A percentile compares a stretch with the other conserved stretches of the same genome.
phyloP scores from a whole-genome alignment of 2,797 vertebrate genomes.

The Microctenopoma stevenorrisi region DNA sequence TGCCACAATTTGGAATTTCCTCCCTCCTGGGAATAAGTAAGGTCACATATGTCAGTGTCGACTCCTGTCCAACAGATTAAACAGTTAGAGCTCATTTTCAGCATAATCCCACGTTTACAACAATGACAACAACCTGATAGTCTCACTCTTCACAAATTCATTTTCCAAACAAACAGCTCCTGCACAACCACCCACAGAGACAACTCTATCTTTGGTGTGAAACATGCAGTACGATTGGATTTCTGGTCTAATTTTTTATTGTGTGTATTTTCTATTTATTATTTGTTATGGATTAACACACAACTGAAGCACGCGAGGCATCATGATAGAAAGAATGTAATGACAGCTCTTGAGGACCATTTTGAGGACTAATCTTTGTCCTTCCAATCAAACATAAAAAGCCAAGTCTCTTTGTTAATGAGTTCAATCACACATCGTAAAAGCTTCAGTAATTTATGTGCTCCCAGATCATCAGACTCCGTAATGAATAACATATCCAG shows the following conservation, averaged over 20 bases:
- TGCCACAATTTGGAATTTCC: too few species aligned
- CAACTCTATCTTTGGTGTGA: neutral
- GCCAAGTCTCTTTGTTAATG: constrained; percentile 63
- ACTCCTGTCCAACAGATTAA: too few species aligned
- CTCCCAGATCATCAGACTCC: constrained; percentile 62
- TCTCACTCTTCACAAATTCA: neutral
- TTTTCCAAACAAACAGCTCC: neutral
- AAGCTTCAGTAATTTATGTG: constrained; percentile 71
- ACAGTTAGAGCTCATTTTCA: too few species aligned
- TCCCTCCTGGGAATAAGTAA: too few species aligned
- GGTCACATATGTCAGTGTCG: too few species aligned
- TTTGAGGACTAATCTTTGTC: constrained; percentile 55
- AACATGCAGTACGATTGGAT: neutral
- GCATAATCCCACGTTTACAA: too few species aligned
- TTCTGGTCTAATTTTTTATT: neutral
- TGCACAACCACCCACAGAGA: neutral
- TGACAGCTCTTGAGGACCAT: constrained; percentile 34
- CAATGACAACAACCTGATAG: neutral
- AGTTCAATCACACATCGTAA: constrained; percentile 61
- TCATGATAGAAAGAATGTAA: constrained; percentile 1
- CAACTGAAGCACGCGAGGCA: neutral
- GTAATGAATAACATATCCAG: constrained; percentile 73
- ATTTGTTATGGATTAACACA: neutral
- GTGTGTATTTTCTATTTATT: neutral
- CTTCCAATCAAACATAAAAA: constrained; percentile 64